These are phyloP conservation scores for Dorcus parallelipipedus DNA, from an alignment of 2,888 invertebrate species.

Conservation along the genomic window DNA sequence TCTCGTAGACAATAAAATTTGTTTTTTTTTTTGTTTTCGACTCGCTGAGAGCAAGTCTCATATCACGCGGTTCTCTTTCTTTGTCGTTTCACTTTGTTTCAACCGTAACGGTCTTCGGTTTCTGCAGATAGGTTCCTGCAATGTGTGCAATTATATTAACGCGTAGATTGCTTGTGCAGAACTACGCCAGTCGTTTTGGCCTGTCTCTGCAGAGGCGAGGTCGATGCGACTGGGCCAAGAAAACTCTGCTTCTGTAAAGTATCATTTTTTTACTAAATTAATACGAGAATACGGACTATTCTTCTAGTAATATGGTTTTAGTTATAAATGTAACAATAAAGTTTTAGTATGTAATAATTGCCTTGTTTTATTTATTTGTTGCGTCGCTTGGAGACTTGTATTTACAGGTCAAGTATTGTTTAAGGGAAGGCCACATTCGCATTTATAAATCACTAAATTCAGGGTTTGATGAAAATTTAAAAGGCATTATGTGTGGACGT, in stretches of 20 bases:
- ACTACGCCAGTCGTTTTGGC: slow-evolving; percentile 29
- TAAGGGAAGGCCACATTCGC: too few species aligned
- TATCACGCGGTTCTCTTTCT: slow-evolving; percentile 15
- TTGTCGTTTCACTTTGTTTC: slow-evolving; percentile 4
- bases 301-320: slow-evolving; percentile 49
- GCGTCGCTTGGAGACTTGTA: too few species aligned
- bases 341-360: slow-evolving; percentile 41
- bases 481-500: too few species aligned
- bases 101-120: slow-evolving; percentile 1
- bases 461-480: too few species aligned
- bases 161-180: slow-evolving; percentile 41
- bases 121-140: slow-evolving; percentile 36
- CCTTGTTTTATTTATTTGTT: slow-evolving; percentile 13
- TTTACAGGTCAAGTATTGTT: neutral
- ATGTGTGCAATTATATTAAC: slow-evolving; percentile 40
- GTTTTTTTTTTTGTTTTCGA: slow-evolving; percentile 3
- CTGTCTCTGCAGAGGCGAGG: slow-evolving; percentile 6
- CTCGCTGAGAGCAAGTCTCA: slow-evolving; percentile 1
- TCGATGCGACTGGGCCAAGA: slow-evolving; percentile 20
- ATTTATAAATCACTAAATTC: too few species aligned
- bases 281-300: slow-evolving; percentile 49
- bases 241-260: slow-evolving; percentile 44
- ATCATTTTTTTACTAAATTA: slow-evolving; percentile 45
- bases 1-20: slow-evolving; percentile 13
- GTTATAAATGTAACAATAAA: slow-evolving; percentile 47